Evolutionary conservation across 2,888 invertebrate genomes (phyloP).

Genomic region (Trichogramma dendrolimi): DNA sequence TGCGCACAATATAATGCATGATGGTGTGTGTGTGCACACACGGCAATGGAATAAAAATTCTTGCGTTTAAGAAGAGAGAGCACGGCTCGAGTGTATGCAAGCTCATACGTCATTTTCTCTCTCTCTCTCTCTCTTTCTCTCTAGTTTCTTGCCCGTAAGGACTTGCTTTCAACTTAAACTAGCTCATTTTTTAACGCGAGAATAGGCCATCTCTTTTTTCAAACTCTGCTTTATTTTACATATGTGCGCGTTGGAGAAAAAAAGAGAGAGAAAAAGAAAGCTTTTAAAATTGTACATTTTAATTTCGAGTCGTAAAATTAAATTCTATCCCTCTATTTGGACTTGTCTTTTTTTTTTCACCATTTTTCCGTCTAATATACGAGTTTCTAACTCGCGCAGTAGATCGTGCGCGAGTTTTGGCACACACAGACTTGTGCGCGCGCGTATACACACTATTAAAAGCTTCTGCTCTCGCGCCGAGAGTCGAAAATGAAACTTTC

Average conservation of each 20-base stretch:
- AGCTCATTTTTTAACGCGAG: too few relatives aligned
- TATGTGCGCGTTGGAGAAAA: not conserved
- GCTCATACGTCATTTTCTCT: not conserved
- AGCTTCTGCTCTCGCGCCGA: not conserved
- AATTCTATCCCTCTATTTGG: constrained; percentile 5
- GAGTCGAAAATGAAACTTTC: not conserved
- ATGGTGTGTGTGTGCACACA: too few relatives aligned
- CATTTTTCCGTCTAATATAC: not conserved
- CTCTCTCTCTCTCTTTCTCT: constrained; percentile 1
- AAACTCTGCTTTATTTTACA: too few relatives aligned
- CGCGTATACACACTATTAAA: not conserved
- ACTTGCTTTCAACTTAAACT: too few relatives aligned
- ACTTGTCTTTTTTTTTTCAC: not conserved
- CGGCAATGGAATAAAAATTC: too few relatives aligned
- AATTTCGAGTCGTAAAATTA: constrained; percentile 22
- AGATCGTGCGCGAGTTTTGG: too few relatives aligned
- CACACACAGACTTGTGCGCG: too few relatives aligned
- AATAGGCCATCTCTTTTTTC: too few relatives aligned
- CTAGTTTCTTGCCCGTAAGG: not conserved
- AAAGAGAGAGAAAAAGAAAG: too few relatives aligned
- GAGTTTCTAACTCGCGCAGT: too few relatives aligned
- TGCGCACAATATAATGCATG: too few relatives aligned
- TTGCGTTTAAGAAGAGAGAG: too few relatives aligned
- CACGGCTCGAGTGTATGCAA: not conserved
- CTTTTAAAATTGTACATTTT: constrained; percentile 21